Conservation (phyloP, 2,113 vertebrate species). For the Elachura formosa region DNA sequence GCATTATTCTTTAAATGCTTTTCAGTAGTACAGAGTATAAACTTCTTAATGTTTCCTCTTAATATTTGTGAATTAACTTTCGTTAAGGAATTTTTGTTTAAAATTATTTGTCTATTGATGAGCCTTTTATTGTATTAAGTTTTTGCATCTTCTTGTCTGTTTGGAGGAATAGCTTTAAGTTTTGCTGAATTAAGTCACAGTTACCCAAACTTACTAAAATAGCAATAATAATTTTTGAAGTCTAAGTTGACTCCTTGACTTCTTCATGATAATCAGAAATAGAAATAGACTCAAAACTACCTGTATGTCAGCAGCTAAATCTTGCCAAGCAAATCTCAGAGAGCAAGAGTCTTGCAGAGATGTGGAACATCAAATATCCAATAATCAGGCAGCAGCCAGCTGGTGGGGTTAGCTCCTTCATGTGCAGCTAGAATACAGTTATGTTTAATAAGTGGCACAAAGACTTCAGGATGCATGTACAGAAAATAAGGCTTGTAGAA, state of each 20-base stretch:
- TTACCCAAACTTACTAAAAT: neutral
- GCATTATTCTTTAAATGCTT: neutral
- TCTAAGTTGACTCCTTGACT: neutral
- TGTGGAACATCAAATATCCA: neutral
- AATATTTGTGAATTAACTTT: neutral
- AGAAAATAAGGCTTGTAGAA: neutral
- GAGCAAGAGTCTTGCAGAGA: neutral
- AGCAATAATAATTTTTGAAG: neutral
- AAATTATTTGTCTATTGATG: neutral
- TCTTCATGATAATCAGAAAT: neutral
- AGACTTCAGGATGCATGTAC: neutral
- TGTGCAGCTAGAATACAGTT: neutral
- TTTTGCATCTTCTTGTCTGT: neutral
- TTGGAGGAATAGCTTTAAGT: neutral
- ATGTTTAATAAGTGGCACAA: neutral
- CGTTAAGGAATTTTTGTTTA: neutral
- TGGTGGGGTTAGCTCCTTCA: neutral
- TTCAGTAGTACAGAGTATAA: neutral
- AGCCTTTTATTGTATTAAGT: neutral
- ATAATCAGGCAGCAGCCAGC: neutral
- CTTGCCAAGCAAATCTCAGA: neutral
- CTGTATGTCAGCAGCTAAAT: neutral
- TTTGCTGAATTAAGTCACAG: neutral
- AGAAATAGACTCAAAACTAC: neutral
- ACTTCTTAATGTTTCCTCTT: neutral